phyloP scores from a whole-genome alignment of 2,888 invertebrate genomes.

The Tillus elongatus region DNA sequence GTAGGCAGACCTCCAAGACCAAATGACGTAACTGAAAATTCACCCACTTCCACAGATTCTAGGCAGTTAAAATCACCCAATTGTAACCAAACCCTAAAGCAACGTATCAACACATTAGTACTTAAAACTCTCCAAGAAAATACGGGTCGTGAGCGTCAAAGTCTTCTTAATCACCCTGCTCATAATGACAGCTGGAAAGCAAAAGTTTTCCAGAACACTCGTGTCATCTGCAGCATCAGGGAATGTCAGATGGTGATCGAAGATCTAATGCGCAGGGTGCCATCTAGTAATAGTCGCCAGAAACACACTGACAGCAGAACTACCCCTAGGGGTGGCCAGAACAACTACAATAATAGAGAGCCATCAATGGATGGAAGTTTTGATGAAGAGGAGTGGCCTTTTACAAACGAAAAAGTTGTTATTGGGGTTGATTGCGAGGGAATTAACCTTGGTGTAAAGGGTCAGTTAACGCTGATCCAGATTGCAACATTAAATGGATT shows the following conservation, averaged over 20 bases:
- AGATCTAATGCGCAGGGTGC: slow-evolving; percentile 48
- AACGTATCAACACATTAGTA: slow-evolving; percentile 78
- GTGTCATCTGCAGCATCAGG: slow-evolving; percentile 68
- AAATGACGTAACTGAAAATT: slow-evolving; percentile 10
- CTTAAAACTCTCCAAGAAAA: slow-evolving; percentile 86
- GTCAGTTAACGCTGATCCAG: slow-evolving; percentile 78
- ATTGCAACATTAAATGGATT: slow-evolving; percentile 74
- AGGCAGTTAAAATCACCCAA: slow-evolving; percentile 34
- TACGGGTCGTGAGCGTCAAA: slow-evolving; percentile 52
- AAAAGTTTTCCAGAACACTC: slow-evolving; percentile 71
- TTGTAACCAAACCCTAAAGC: slow-evolving; percentile 73
- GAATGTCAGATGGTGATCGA: slow-evolving; percentile 71
- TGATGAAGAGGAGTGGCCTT: slow-evolving; percentile 33
- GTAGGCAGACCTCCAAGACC: too few relatives aligned
- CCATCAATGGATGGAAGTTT: background rate
- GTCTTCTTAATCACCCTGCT: slow-evolving; percentile 31
- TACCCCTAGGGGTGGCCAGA: slow-evolving; percentile 5
- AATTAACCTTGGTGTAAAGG: slow-evolving; percentile 81
- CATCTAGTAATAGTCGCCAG: background rate
- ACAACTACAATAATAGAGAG: background rate
- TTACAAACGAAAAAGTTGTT: slow-evolving; percentile 45
- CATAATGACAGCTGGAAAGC: slow-evolving; percentile 66
- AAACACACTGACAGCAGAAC: slow-evolving; percentile 1
- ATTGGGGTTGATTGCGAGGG: slow-evolving; percentile 90
- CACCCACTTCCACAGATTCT: background rate